These are phyloP conservation scores for Eumaeus atala DNA, from an alignment of 1,140 invertebrate genomes.

Conservation along the genomic window DNA sequence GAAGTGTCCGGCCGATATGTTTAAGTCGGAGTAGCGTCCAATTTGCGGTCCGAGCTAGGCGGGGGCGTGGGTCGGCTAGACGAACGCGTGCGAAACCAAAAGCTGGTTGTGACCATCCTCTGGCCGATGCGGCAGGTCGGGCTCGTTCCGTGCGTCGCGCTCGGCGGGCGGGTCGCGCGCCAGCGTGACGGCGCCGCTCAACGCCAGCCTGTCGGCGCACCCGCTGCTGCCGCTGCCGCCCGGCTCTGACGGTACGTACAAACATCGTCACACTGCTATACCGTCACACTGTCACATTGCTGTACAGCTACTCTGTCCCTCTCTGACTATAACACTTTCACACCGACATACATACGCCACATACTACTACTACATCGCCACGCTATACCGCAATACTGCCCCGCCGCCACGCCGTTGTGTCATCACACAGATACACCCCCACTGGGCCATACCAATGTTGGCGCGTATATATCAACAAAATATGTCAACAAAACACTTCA, in stretches of 20 bases:
- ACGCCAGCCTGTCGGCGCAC: conserved; percentile 87
- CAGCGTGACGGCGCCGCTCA: conserved; percentile 76
- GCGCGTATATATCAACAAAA: no score
- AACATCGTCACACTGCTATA: conserved; percentile 1
- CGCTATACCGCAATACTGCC: no score
- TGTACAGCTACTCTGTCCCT: no score
- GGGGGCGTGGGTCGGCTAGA: conserved; percentile 2
- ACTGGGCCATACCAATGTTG: no score
- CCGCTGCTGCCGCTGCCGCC: conserved; percentile 85
- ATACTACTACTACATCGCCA: no score
- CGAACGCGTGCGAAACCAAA: conserved; percentile 25
- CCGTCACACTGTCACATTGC: neutral
- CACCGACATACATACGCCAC: neutral
- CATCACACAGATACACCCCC: no score
- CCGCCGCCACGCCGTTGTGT: no score
- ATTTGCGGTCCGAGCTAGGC: neutral
- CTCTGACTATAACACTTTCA: neutral
- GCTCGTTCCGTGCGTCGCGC: conserved; percentile 85
- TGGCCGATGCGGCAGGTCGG: conserved; percentile 87
- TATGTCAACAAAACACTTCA: no score
- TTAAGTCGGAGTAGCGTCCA: neutral
- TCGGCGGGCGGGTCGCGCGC: conserved; percentile 73
- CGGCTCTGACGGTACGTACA: conserved; percentile 69
- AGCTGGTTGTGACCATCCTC: conserved; percentile 72
- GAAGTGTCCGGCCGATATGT: no score